These are phyloP conservation scores for Temnopleurus reevesii DNA, from an alignment of 53 echinoderm and acorn worm genomes.

Conservation along the genomic window DNA sequence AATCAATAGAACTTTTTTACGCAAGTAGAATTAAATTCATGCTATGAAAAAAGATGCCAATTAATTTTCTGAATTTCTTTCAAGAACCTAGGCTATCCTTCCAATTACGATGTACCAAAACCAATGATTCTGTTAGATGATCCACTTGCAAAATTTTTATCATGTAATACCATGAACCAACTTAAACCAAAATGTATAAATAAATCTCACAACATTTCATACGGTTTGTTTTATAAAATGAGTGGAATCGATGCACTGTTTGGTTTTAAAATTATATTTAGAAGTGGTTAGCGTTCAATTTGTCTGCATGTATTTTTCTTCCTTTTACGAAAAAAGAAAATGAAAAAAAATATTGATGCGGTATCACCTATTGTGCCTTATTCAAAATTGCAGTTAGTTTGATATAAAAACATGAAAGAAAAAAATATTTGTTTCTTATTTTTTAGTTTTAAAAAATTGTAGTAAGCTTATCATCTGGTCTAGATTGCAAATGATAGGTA, in stretches of 20 bases:
- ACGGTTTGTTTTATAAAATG: neutral
- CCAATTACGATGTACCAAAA: too few relatives aligned
- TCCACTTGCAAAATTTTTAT: neutral
- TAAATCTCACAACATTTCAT: neutral
- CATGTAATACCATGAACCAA: neutral
- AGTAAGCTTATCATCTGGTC: too few relatives aligned
- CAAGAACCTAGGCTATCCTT: too few relatives aligned
- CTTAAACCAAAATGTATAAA: conserved; percentile 17
- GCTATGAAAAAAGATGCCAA: too few relatives aligned
- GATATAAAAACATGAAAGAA: neutral
- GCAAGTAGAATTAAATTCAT: too few relatives aligned
- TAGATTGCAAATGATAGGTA: neutral
- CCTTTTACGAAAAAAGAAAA: neutral
- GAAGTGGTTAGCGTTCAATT: neutral
- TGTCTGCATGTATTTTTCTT: neutral
- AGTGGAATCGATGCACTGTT: conserved; percentile 1
- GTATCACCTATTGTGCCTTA: conserved; percentile 32
- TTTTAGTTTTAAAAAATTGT: too few relatives aligned
- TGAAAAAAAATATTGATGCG: neutral
- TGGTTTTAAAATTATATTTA: neutral
- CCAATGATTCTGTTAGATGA: neutral
- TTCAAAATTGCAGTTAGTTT: neutral
- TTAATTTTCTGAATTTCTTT: too few relatives aligned
- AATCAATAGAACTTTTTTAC: too few relatives aligned
- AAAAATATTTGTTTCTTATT: too few relatives aligned